A percentile compares a stretch with the other conserved stretches of the same genome.
phyloP scores from a whole-genome alignment of 2,888 invertebrate genomes.

The Galeruca laticollis region DNA sequence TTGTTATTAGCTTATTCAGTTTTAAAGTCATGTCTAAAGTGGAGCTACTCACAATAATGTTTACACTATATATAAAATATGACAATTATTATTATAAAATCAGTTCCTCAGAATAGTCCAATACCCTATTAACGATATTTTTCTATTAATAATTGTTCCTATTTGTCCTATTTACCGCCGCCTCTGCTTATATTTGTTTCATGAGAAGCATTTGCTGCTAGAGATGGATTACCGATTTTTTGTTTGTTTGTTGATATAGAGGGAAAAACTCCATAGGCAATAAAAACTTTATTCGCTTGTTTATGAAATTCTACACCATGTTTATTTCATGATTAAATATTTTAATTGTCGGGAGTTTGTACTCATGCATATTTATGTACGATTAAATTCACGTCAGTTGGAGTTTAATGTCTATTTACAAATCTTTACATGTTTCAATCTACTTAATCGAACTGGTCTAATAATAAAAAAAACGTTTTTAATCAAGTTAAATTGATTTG shows the following conservation, averaged over 20 bases:
- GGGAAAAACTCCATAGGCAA: slow-evolving; percentile 15
- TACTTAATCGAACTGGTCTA: slow-evolving; percentile 15
- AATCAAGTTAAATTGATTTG: neutral
- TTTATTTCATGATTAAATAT: slow-evolving; percentile 25
- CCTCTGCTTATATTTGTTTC: slow-evolving; percentile 8
- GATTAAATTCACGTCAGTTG: slow-evolving; percentile 21
- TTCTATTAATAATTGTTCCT: no score
- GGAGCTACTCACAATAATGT: no score
- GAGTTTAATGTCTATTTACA: slow-evolving; percentile 14
- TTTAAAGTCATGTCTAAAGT: no score
- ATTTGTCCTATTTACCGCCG: neutral
- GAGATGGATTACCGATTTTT: slow-evolving; percentile 21
- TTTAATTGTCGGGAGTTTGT: slow-evolving; percentile 20
- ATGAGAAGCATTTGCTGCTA: slow-evolving; percentile 20
- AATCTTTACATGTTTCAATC: slow-evolving; percentile 18
- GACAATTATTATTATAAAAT: no score
- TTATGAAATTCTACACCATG: slow-evolving; percentile 22
- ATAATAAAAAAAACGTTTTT: slow-evolving; percentile 6
- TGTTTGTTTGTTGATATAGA: neutral
- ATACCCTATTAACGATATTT: no score
- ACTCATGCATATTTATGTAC: slow-evolving; percentile 20
- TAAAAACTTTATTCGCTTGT: slow-evolving; percentile 22
- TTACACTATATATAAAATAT: no score
- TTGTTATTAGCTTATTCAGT: no score
- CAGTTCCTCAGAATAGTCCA: no score